Evolutionary conservation across 2,797 vertebrate species (phyloP), one percentile per base, ranked within the genome.

Genomic region (Lindbergichthys nudifrons): DNA sequence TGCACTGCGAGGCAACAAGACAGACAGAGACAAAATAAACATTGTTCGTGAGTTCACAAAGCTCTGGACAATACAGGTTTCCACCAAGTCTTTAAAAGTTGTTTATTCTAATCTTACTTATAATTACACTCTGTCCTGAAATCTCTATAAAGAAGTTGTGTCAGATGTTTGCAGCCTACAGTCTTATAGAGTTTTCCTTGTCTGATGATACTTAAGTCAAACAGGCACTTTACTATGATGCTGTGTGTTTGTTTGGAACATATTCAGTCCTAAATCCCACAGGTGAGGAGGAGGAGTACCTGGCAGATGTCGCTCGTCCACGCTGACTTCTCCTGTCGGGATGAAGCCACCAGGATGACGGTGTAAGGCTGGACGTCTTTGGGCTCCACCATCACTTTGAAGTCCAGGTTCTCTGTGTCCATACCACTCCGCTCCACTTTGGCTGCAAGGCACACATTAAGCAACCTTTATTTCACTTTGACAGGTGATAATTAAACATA

Each of bases 301-400:
- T 99, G 98, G 90, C 97, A 99, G 92, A 99, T 98, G 90, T 99
- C 98, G 1, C 98, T 99, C 47, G 96, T 98, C 98, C 98, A 99
- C 0, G 97, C 98, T 1, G 97, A 96, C 91, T 99, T 99, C 89
- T 99, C 98, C 88, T 98, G 97, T 64, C 97, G 87, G 70, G 97
- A 98, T 0, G 98, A 99, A 48, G 98, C 97, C 91, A 99, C 96
- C 0, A 99, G 95, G 89, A 98, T 98, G 73, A 99, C 91, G 0
- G 96, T 98, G 88, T 96, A 99, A 5, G 98, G 93, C 0, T 96
- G 94, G 15, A 84, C 89, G 1, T 99, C 97, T 87, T 98, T 99
- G 0, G 98, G 97, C 86, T 99, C 98, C 88, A 99, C 98, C 80
- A 97, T 95, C 0, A 99, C 95, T 89, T 98, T 99, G 88, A 99